These are phyloP conservation scores for Potamilus streckersoni DNA, from an alignment of 1,140 invertebrate species.

Conservation along the genomic window DNA sequence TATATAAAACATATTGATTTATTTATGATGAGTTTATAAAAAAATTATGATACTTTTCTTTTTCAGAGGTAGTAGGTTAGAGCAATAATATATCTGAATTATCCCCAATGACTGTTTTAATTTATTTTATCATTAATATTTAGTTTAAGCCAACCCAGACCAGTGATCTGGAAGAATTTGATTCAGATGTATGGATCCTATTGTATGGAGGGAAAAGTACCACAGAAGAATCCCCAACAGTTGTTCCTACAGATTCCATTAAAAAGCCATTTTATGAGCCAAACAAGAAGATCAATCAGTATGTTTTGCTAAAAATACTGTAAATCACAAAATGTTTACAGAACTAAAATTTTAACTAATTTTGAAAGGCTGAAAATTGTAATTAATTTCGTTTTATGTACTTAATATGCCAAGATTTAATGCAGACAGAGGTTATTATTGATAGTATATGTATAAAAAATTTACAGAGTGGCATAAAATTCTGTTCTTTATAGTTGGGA, in stretches of 20 bases:
- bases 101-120: neutral
- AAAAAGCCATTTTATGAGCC: constrained; percentile 5
- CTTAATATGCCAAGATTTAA: neutral
- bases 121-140: constrained; percentile 13
- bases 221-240: constrained; percentile 47
- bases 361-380: neutral
- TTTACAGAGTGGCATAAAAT: no score
- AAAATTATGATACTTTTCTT: no score
- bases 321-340: neutral
- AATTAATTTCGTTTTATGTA: neutral
- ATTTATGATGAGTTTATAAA: no score
- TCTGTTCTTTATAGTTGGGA: no score
- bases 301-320: neutral
- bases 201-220: constrained; percentile 50
- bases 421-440: neutral
- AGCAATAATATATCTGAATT: no score
- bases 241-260: constrained; percentile 20
- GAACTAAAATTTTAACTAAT: neutral
- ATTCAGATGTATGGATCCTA: constrained; percentile 51
- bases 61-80: no score
- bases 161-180: constrained; percentile 40
- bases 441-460: neutral
- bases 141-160: constrained; percentile 35
- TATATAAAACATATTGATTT: no score
- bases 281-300: constrained; percentile 1